phyloP scores from a whole-genome alignment of 2,113 vertebrate species.

The Rhodinocichla rosea region DNA sequence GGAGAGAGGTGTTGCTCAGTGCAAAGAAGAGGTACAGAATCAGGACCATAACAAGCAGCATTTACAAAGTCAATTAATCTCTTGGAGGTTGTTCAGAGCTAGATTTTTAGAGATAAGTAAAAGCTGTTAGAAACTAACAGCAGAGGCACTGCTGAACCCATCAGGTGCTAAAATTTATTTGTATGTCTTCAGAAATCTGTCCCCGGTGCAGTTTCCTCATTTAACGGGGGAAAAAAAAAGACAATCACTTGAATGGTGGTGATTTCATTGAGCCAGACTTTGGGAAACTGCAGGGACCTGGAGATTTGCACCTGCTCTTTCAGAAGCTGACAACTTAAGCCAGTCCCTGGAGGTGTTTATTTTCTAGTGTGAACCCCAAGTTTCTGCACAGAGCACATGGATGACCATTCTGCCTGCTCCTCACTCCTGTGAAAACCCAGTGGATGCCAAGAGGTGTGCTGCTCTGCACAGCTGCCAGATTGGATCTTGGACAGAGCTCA shows the following conservation, averaged over 20 bases:
- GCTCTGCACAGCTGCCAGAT: background rate
- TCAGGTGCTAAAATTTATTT: background rate
- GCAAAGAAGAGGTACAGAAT: slow-evolving; percentile 14
- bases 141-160: background rate
- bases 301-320: background rate
- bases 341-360: background rate
- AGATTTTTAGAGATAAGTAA: background rate
- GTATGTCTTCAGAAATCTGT: background rate
- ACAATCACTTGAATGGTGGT: background rate
- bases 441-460: background rate
- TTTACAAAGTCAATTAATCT: background rate
- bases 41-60: slow-evolving; percentile 31
- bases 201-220: background rate
- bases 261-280: background rate
- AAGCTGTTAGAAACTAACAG: background rate
- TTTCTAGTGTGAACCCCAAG: fast-evolving
- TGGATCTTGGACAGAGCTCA: background rate
- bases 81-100: background rate
- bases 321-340: background rate
- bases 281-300: background rate
- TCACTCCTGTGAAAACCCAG: background rate
- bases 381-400: background rate
- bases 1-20: background rate
- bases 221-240: background rate
- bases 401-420: background rate